These are phyloP conservation scores for Griposia aprilina DNA, from an alignment of 2,888 invertebrate genomes.

Conservation along the genomic window DNA sequence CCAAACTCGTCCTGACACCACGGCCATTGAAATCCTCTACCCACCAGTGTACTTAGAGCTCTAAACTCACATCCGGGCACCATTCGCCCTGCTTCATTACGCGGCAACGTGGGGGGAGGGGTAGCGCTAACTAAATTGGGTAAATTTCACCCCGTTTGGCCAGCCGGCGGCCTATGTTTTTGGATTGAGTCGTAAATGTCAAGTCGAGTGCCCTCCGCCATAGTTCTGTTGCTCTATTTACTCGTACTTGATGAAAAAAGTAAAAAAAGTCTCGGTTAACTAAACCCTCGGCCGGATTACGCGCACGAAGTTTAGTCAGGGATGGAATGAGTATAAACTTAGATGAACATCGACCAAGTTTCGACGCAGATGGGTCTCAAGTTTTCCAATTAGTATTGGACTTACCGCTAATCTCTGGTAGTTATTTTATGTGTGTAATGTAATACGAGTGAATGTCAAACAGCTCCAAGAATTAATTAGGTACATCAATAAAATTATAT, in stretches of 20 bases:
- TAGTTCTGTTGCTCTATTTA: constrained; percentile 86
- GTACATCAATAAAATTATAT: constrained; percentile 55
- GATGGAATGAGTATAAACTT: constrained; percentile 78
- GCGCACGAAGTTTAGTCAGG: constrained; percentile 75
- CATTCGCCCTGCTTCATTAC: constrained; percentile 60
- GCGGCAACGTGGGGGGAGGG: constrained; percentile 63
- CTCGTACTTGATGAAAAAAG: constrained; percentile 79
- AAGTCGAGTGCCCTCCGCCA: constrained; percentile 84
- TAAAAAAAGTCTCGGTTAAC: constrained; percentile 75
- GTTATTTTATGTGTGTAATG: constrained; percentile 59
- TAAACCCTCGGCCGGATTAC: constrained; percentile 78
- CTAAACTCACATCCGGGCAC: constrained; percentile 65
- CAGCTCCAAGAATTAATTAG: constrained; percentile 62
- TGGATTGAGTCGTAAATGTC: constrained; percentile 90
- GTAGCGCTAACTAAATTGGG: constrained; percentile 83
- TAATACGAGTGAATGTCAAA: constrained; percentile 56
- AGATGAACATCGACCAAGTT: constrained; percentile 78
- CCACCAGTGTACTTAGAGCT: constrained; percentile 79
- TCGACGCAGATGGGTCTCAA: constrained; percentile 71
- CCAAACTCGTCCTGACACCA: constrained; percentile 85
- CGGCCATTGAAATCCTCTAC: constrained; percentile 79
- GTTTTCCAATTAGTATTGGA: constrained; percentile 77
- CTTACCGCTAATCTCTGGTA: constrained; percentile 67
- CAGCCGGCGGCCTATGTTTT: constrained; percentile 83
- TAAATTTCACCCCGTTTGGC: constrained; percentile 79